Evolutionary conservation across 2,888 invertebrate species (phyloP).

Genomic region (Ceramica pisi): DNA sequence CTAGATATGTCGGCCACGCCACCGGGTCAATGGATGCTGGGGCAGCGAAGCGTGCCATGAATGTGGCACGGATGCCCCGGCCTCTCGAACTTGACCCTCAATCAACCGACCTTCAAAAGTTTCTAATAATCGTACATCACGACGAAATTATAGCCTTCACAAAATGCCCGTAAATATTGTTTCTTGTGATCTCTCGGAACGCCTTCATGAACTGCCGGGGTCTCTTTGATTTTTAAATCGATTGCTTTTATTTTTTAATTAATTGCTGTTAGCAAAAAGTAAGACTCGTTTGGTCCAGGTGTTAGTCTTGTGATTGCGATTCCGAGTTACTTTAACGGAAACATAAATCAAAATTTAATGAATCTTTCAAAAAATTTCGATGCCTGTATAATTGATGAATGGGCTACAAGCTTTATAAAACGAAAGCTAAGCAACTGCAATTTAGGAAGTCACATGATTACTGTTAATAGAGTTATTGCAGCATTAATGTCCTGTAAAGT

Average conservation of each 20-base stretch:
- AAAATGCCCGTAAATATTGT: conserved; percentile 47
- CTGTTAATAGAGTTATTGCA: not conserved
- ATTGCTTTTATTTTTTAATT: conserved; percentile 46
- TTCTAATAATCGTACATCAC: conserved; percentile 54
- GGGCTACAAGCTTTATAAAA: conserved; percentile 10
- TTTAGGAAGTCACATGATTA: conserved; percentile 33
- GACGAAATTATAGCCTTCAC: conserved; percentile 50
- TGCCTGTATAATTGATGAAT: not conserved
- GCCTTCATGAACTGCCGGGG: conserved; percentile 38
- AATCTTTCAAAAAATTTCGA: conserved; percentile 30
- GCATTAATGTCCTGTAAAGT: conserved; percentile 4
- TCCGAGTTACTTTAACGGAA: conserved; percentile 17
- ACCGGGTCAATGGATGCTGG: conserved; percentile 78
- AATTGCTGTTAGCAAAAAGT: conserved; percentile 44
- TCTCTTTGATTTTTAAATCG: conserved; percentile 31
- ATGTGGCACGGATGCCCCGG: conserved; percentile 69
- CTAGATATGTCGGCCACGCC: conserved; percentile 69
- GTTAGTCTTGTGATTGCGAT: conserved; percentile 17
- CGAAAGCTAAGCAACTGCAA: conserved; percentile 31
- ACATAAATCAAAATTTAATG: conserved; percentile 28
- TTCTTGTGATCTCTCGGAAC: conserved; percentile 41
- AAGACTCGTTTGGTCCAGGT: conserved; percentile 15
- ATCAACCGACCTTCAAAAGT: conserved; percentile 57
- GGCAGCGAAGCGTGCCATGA: conserved; percentile 73
- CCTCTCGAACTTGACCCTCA: conserved; percentile 80